Evolutionary conservation across 2,888 invertebrate species (phyloP).

Genomic region (Apantesis nais): DNA sequence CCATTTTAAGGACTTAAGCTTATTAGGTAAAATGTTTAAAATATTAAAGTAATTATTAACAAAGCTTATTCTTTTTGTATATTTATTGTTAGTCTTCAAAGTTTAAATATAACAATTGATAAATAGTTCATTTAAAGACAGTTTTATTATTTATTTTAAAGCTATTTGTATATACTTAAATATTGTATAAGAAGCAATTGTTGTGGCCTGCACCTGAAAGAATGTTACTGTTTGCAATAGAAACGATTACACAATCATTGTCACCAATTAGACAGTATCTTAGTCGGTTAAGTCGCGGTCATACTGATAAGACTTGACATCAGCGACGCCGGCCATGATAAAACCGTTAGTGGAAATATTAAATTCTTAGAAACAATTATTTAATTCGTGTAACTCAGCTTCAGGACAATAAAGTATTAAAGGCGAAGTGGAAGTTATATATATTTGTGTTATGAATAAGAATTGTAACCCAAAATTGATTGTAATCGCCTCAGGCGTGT

Average conservation of each 20-base stretch:
- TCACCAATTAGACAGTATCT: conserved; percentile 27
- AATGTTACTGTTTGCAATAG: conserved; percentile 3
- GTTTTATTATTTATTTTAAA: conserved; percentile 51
- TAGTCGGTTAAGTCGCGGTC: conserved; percentile 19
- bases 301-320: background rate
- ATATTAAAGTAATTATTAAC: conserved; percentile 43
- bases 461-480: background rate
- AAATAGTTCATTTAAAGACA: conserved; percentile 50
- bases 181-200: conserved; percentile 37
- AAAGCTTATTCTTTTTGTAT: conserved; percentile 44
- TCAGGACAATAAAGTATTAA: background rate
- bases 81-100: conserved; percentile 50
- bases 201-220: conserved; percentile 42
- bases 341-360: background rate
- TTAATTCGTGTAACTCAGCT: background rate
- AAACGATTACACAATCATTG: conserved; percentile 9
- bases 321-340: background rate
- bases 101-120: conserved; percentile 46
- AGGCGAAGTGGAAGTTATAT: conserved; percentile 1
- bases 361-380: background rate
- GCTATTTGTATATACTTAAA: conserved; percentile 47
- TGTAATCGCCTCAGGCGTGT: conserved; percentile 6
- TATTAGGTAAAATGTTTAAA: conserved; percentile 46
- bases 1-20: conserved; percentile 51
- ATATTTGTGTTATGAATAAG: background rate